Percentiles rank a stretch among this genome's conserved stretches.
phyloP scores from a whole-genome alignment of 1,140 invertebrate species.

The Megalonaias nervosa region DNA sequence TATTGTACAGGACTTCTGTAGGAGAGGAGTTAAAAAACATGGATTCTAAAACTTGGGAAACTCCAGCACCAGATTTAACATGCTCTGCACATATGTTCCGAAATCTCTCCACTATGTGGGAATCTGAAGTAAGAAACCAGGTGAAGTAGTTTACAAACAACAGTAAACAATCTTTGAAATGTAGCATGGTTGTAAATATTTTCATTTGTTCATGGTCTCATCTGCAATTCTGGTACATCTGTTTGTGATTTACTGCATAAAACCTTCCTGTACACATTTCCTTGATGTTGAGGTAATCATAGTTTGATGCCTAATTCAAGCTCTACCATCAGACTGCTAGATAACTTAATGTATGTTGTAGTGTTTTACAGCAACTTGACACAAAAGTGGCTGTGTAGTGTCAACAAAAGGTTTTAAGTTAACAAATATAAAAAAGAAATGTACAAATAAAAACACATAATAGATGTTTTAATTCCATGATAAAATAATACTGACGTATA shows the following conservation, averaged over 20 bases:
- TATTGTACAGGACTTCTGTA: slow-evolving; percentile 83
- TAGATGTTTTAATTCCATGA: no score
- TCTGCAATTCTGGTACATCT: background rate
- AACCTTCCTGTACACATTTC: background rate
- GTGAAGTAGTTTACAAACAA: background rate
- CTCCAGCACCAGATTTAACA: slow-evolving; percentile 57
- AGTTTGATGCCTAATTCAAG: no score
- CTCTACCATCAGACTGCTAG: no score
- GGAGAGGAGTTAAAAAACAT: slow-evolving; percentile 84
- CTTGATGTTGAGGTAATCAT: background rate
- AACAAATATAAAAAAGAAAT: no score
- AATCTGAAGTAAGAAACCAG: slow-evolving; percentile 54
- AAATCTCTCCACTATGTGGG: slow-evolving; percentile 80
- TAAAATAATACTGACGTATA: no score
- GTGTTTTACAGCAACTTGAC: no score
- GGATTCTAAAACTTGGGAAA: slow-evolving; percentile 77
- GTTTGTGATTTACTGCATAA: background rate
- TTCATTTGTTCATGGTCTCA: background rate
- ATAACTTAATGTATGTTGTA: no score
- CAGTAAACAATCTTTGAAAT: background rate
- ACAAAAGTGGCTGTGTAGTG: no score
- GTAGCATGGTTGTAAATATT: background rate
- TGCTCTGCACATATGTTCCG: slow-evolving; percentile 73
- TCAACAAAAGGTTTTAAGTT: no score
- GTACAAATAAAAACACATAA: no score